Evolutionary conservation across 2,113 vertebrate species (phyloP).

Genomic region (Ctenodactylus gundi): DNA sequence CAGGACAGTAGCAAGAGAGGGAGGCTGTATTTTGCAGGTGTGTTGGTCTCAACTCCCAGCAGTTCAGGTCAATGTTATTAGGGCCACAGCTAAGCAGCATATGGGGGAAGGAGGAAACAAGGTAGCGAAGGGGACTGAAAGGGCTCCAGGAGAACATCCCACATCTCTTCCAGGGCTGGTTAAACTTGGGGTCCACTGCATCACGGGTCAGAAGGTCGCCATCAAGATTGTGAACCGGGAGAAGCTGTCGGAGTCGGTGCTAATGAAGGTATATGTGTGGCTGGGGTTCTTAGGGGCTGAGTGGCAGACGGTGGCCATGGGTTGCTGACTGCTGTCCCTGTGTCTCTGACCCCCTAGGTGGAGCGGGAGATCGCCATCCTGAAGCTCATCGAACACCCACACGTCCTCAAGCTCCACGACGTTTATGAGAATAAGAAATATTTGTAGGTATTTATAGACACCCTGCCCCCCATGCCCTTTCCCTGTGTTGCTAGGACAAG

Average conservation of each 20-base stretch:
- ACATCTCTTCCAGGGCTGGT: slow-evolving; percentile 87
- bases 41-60: fast-evolving
- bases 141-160: slow-evolving; percentile 74
- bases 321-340: neutral
- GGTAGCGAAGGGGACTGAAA: slow-evolving; percentile 49
- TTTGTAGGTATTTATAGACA: slow-evolving; percentile 91
- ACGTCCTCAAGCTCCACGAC: slow-evolving; percentile 95
- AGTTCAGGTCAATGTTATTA: neutral
- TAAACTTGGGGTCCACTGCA: slow-evolving; percentile 94
- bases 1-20: neutral
- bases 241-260: slow-evolving; percentile 94
- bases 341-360: slow-evolving; percentile 82
- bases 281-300: neutral
- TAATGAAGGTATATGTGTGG: slow-evolving; percentile 90
- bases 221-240: slow-evolving; percentile 97
- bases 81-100: neutral
- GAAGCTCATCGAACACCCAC: slow-evolving; percentile 95
- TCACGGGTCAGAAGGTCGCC: slow-evolving; percentile 94
- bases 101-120: neutral
- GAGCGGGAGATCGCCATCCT: slow-evolving; percentile 96
- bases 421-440: slow-evolving; percentile 98
- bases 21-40: neutral
- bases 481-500: neutral
- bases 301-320: neutral
- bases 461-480: neutral